Base-by-base conservation (phyloP, 1,140 invertebrate genomes). In the Argopecten irradians region DNA sequence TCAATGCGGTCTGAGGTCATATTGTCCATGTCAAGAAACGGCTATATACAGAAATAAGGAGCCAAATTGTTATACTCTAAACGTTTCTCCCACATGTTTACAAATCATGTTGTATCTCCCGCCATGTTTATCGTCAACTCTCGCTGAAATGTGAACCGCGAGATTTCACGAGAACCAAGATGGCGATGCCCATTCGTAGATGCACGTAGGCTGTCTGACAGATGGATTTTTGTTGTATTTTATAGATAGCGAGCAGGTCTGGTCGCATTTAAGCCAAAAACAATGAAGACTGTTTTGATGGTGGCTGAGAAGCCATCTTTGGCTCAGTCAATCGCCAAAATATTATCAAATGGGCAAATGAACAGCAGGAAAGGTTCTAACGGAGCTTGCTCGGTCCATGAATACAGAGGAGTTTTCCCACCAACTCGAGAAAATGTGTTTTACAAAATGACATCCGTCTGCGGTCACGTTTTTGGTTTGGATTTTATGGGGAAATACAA, bases 231-330 rank as follows among this genome's bases (percentile, higher is more conserved):
- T 28, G n/a, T 22, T 28, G 7, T 28, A 71, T 28, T 71, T 5
- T 71, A 28, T 71, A 28, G 28, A 28, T n/a, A 71, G n/a, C n/a
- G 55, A 8, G 43, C 9, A 46, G 22, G 2, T 46, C 43, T 16
- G 13, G 43, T 19, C n/a, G 55, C 55, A 28, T 71, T 71, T 71
- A 71, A 71, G 13, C n/a, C n/a, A 71, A 3, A 71, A 71, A 71
- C 28, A 22, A 95, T 95, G 98, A 98, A 97, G 95, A 97, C 97
- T 11, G 98, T 98, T 55, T 97, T 99, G 91, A 99, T 99, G 99
- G 98, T 99, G 89, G 99, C 99, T 91, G 99, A 99, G 95, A 99
- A 99, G 97, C 99, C 99, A 13, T 99, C 99, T 84, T 95, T 99
- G 94, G 99, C 99, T 32, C 97, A 98, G 94, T 98, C 98, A 39